A percentile compares a stretch with the other conserved stretches of the same genome.
phyloP scores from a whole-genome alignment of 2,113 vertebrate species.

The Regulus satrapa region DNA sequence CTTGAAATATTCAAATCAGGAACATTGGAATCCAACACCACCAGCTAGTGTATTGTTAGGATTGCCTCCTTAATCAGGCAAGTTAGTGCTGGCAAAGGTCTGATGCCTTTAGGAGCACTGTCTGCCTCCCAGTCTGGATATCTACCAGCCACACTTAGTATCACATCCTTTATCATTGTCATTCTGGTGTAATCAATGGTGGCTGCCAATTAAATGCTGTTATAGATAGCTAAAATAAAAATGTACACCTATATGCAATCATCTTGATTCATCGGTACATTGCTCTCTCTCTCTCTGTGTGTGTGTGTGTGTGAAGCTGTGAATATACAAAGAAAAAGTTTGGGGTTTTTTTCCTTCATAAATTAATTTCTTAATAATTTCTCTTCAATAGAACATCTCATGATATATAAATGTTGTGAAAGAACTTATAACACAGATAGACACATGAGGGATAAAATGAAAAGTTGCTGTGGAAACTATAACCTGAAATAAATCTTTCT shows the following conservation, averaged over 20 bases:
- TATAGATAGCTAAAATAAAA: not conserved
- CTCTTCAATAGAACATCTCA: not conserved
- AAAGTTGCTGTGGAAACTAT: conserved; percentile 44
- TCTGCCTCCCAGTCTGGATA: not conserved
- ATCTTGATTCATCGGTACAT: not conserved
- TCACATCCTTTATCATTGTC: not conserved
- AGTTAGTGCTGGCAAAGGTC: not conserved
- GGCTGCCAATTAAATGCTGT: not conserved
- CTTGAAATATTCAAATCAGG: not conserved
- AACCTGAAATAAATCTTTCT: conserved; percentile 18
- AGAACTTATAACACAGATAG: conserved; percentile 2
- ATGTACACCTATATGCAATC: not conserved
- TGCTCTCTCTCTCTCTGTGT: too few relatives aligned
- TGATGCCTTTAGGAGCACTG: not conserved
- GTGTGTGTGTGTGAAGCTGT: not conserved
- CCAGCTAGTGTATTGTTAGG: not conserved
- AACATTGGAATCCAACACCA: not conserved
- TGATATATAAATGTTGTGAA: conserved; percentile 39
- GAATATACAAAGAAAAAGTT: not conserved
- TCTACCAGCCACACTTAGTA: not conserved
- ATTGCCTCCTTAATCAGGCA: not conserved
- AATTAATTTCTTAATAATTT: conserved; percentile 35
- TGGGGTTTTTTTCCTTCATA: not conserved
- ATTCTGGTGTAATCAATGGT: not conserved
- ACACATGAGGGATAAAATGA: not conserved